Base-by-base conservation (phyloP, 2,113 vertebrate species). In the Etheostoma spectabile region DNA sequence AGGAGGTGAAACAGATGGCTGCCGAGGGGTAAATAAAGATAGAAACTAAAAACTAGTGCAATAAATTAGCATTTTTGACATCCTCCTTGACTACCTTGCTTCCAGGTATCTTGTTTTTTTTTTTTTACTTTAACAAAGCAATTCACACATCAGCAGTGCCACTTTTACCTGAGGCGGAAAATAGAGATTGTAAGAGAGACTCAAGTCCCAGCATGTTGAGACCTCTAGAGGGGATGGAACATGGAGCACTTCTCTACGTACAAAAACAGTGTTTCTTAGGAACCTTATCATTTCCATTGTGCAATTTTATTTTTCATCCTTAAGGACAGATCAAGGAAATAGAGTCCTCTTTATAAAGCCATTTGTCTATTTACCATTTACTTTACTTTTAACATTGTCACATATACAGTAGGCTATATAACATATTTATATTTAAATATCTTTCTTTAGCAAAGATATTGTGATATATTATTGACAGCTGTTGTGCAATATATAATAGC, bases 121-220 rank as follows among this genome's bases (percentile, higher is more conserved):
- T 14, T 53, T 30, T 0, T 71, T 45, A 59, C 48, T 59, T 55
- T 10, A n/a, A 13, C 53, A 60, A 67, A 67, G 64, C n/a, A 48
- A 48, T 67, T 66, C 6, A 35, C 62, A 74, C 69, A 71, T 79
- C 57, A 78, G 24, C 16, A 18, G 45, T 5, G 14, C 15, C 59
- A 49, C 45, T 55, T 57, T 46, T 22, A n/a, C n/a, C 57, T 46
- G 3, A 15, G 19, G 24, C 83, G 79, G 85, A 89, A 93, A 87
- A 74, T 21, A 2, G 21, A 80, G 46, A 10, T 30, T 55, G 2
- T 27, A 46, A 45, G 63, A 66, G 15, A 78, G 7, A 65, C 68
- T 89, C 92, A 84, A 69, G 91, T 85, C 80, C 19, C 57, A 49
- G 74, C 91, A 84, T 89, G 90, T 70, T 56, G 16, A 70, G 10